phyloP scores from a whole-genome alignment of 2,113 vertebrate species.

The Neotoma lepida region DNA sequence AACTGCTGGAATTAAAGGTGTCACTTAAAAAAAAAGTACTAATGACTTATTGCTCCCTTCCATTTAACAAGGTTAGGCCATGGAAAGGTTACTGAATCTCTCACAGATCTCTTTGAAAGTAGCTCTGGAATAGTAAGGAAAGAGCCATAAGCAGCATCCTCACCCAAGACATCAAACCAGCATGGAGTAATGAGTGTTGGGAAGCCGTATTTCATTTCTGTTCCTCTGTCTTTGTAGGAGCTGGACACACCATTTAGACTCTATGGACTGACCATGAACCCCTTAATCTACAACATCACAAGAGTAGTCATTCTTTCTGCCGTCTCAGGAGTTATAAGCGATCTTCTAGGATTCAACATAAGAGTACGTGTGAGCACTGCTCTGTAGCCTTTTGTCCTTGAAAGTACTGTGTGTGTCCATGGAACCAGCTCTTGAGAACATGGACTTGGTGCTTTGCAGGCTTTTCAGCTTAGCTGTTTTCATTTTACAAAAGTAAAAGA shows the following conservation, averaged over 20 bases:
- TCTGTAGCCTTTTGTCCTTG: not conserved
- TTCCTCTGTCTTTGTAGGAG: slow-evolving; percentile 87
- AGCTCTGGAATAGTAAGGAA: not conserved
- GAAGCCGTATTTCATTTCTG: not conserved
- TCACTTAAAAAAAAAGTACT: not conserved
- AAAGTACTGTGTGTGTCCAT: not conserved
- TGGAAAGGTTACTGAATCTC: not conserved
- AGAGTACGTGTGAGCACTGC: slow-evolving; percentile 87
- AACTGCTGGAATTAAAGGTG: not conserved
- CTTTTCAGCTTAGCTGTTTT: not conserved
- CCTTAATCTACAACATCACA: slow-evolving; percentile 97
- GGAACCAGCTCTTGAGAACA: not conserved
- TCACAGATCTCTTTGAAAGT: not conserved
- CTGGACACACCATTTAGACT: slow-evolving; percentile 96
- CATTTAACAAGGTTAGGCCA: not conserved
- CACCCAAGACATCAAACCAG: not conserved
- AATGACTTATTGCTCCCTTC: not conserved
- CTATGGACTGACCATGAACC: slow-evolving; percentile 97
- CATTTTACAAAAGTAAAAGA: not conserved
- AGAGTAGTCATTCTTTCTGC: slow-evolving; percentile 97
- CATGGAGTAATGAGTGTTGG: not conserved
- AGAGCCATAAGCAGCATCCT: not conserved
- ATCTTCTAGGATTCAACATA: slow-evolving; percentile 98
- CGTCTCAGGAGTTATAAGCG: slow-evolving; percentile 96
- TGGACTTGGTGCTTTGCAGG: not conserved